Conservation (phyloP, 2,113 vertebrate species). For the Chaetorhynchus papuensis region DNA sequence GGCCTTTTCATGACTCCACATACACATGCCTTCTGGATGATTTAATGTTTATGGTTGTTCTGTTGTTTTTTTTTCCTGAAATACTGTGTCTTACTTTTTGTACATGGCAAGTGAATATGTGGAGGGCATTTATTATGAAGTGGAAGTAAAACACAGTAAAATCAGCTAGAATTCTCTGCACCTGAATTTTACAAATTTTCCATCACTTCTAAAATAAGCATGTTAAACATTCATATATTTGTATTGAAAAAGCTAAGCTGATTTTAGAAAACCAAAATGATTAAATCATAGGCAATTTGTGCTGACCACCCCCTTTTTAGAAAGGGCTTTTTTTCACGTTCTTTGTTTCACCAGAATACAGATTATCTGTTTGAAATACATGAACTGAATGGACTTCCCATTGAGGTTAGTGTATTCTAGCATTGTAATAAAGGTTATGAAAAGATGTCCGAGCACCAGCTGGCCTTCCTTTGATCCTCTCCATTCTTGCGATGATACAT, state of each 20-base stretch:
- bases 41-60: not conserved
- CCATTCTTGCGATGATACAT: constrained; percentile 64
- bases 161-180: not conserved
- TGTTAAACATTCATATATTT: not conserved
- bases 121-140: not conserved
- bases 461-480: constrained; percentile 64
- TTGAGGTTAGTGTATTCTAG: constrained; percentile 63
- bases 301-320: constrained; percentile 28
- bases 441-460: constrained; percentile 65
- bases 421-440: constrained; percentile 64
- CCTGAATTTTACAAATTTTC: not conserved
- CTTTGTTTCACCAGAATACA: constrained; percentile 59
- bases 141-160: not conserved
- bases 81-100: not conserved
- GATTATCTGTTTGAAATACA: constrained; percentile 56
- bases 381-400: constrained; percentile 56
- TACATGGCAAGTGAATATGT: not conserved
- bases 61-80: not conserved
- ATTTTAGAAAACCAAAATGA: constrained; percentile 39
- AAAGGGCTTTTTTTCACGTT: not conserved
- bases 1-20: not conserved
- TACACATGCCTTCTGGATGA: not conserved
- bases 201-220: not conserved
- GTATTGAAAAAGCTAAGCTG: constrained; percentile 21
- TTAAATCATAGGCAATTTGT: constrained; percentile 64